These are phyloP conservation scores for Characodon lateralis DNA, from an alignment of 2,797 vertebrate species.

Conservation along the genomic window DNA sequence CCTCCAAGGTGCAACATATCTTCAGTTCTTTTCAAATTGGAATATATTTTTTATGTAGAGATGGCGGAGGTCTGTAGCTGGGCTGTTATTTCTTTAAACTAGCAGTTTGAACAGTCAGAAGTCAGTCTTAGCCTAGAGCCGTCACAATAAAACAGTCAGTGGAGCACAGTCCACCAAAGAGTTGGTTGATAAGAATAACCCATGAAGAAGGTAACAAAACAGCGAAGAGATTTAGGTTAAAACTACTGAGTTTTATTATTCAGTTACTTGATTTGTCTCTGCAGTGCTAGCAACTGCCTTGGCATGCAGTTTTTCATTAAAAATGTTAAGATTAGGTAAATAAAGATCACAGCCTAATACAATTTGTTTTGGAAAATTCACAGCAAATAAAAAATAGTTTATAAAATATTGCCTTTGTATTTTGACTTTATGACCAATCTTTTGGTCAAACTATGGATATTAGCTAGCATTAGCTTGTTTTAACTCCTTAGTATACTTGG, in stretches of 20 bases:
- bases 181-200: too few species aligned
- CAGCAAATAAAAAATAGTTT: neutral
- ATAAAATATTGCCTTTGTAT: neutral
- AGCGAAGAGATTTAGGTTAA: too few species aligned
- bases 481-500: neutral
- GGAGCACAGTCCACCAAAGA: neutral
- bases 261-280: neutral
- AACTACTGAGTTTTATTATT: too few species aligned
- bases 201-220: too few species aligned
- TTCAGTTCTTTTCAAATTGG: neutral
- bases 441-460: neutral
- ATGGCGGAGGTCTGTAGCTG: neutral
- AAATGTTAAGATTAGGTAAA: neutral
- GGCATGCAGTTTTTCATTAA: neutral
- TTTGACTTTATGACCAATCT: neutral
- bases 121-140: conserved; percentile 28
- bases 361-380: neutral
- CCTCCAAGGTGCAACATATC: neutral
- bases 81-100: conserved; percentile 39
- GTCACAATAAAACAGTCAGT: conserved; percentile 5
- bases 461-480: neutral
- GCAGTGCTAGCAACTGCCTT: neutral
- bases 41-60: neutral
- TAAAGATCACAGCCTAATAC: neutral
- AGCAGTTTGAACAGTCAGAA: conserved; percentile 24